A percentile compares a stretch with the other conserved stretches of the same genome.
Evolutionary conservation across 2,888 invertebrate genomes (phyloP).

Genomic region (Hyalella azteca): DNA sequence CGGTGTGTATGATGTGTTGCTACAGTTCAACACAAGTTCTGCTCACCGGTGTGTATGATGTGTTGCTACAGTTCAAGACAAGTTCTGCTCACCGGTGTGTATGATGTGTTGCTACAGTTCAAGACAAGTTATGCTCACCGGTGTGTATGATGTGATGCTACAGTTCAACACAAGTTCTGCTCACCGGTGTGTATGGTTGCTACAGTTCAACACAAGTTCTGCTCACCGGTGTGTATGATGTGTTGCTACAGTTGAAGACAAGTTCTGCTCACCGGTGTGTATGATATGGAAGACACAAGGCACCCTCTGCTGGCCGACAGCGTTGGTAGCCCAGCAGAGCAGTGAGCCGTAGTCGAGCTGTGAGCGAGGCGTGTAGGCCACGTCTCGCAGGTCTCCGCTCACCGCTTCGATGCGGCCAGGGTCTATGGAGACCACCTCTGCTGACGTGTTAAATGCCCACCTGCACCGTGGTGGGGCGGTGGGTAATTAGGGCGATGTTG

Average conservation of each 20-base stretch:
- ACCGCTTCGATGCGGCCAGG: constrained; percentile 42
- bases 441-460: constrained; percentile 55
- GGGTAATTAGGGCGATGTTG: too few relatives aligned
- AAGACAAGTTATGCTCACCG: too few relatives aligned
- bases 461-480: too few relatives aligned
- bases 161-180: background rate
- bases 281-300: constrained; percentile 92
- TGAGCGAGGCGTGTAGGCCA: constrained; percentile 79
- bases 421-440: constrained; percentile 49
- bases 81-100: background rate
- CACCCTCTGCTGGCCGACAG: constrained; percentile 81
- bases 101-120: background rate
- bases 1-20: too few relatives aligned
- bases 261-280: constrained; percentile 50
- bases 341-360: constrained; percentile 90
- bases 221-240: constrained; percentile 43
- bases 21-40: too few relatives aligned
- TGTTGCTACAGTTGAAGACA: too few relatives aligned
- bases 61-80: background rate
- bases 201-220: constrained; percentile 35
- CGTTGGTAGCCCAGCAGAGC: constrained; percentile 82
- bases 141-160: too few relatives aligned
- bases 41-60: too few relatives aligned
- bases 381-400: constrained; percentile 44
- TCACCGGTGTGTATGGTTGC: constrained; percentile 41